Evolutionary conservation across 1,140 invertebrate species (phyloP), one percentile per base, ranked within the genome.

Genomic region (Drosophila asahinai): DNA sequence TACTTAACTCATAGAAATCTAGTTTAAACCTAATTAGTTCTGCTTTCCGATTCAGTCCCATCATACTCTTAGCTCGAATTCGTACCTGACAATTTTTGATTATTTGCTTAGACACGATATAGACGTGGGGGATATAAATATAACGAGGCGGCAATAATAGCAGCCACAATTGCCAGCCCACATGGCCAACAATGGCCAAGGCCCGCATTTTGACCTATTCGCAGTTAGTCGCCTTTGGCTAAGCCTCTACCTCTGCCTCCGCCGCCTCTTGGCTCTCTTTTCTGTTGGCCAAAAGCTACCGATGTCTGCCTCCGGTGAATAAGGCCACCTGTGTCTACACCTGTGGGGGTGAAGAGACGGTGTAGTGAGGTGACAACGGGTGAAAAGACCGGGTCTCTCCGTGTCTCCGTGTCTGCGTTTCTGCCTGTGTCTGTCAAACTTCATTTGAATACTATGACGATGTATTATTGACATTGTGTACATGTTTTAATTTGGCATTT

Each of bases 401-500:
- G 19, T 58, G 15, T 45, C n/a, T 55, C 9, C 48, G 36, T 54
- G 55, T 51, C n/a, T 68, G 47, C 42, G 36, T 36, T 36, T 36
- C 33, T 58, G 33, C 42, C 52, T 70, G 71, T 71, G 82, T 58
- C 80, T 87, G 84, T 84, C 84, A 84, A 84, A 87, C 77, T 80
- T 89, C 84, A 89, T 87, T 89, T 87, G 76, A 87, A 87, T 87
- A 89, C 81, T 89, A 81, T 89, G 84, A 87, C 84, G 84, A 84
- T 84, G 84, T 87, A 81, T 89, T 87, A 89, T 87, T 87, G 83
- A 87, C 86, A 90, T 62, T 81, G 77, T 81, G 70, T 89, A 77
- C 87, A 84, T 84, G 86, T 90, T 90, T 87, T 89, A 89, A 87
- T 87, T 87, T 87, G 86, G 86, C 77, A 84, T 89, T 83, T 89